Evolutionary conservation across 2,113 vertebrate genomes (phyloP).

Genomic region (Alethe castanea): DNA sequence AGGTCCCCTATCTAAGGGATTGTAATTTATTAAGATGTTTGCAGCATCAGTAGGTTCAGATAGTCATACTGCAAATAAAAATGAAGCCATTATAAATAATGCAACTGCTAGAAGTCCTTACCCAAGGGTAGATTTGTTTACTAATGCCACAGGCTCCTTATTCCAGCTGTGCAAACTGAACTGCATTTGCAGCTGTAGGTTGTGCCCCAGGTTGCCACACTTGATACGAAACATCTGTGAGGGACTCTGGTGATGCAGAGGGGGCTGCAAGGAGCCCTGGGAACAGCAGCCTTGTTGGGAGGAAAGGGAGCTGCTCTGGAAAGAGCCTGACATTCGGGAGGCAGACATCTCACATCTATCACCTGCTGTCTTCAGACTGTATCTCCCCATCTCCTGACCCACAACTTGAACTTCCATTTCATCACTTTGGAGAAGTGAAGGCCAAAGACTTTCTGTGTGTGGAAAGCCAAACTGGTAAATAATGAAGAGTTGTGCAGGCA

Average conservation of each 20-base stretch:
- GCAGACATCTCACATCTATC: accelerated
- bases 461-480: neutral
- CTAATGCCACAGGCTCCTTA: neutral
- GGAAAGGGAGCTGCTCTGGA: neutral
- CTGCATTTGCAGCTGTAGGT: neutral
- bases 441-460: neutral
- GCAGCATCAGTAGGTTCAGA: neutral
- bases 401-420: neutral
- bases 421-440: neutral
- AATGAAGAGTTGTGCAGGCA: neutral
- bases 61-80: neutral
- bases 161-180: neutral
- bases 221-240: accelerated
- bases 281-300: neutral
- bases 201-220: neutral
- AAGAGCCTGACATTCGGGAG: neutral
- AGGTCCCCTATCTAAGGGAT: neutral
- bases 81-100: conserved; percentile 21
- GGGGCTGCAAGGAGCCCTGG: neutral
- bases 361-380: neutral
- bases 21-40: neutral
- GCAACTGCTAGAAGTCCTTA: neutral
- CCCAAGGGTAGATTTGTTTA: neutral
- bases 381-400: neutral
- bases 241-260: neutral